Percentiles rank a stretch among this genome's conserved stretches.
phyloP scores from a whole-genome alignment of 2,797 vertebrate genomes.

The Schizopygopsis malacanthus region DNA sequence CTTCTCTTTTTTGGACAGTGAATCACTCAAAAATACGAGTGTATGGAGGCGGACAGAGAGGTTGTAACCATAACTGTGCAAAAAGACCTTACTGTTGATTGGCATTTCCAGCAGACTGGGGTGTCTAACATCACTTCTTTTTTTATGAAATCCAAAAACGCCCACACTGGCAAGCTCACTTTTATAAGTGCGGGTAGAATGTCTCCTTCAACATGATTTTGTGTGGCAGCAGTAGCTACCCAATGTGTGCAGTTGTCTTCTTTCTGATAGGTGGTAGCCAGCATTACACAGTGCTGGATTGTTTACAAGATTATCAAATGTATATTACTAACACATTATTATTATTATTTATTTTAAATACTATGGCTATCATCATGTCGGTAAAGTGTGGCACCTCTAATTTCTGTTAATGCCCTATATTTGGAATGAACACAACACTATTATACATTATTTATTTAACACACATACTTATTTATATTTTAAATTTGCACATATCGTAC shows the following conservation, averaged over 20 bases:
- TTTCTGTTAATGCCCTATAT: background rate
- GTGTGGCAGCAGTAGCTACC: background rate
- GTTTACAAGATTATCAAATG: background rate
- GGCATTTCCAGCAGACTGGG: background rate
- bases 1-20: background rate
- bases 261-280: background rate
- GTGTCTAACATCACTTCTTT: background rate
- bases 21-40: constrained; percentile 5
- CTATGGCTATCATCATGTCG: background rate
- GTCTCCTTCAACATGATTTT: background rate
- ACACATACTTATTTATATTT: too few species aligned
- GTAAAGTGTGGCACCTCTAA: background rate
- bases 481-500: too few species aligned
- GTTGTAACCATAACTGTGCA: background rate
- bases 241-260: background rate
- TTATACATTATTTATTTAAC: too few species aligned
- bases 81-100: background rate
- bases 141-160: background rate
- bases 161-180: background rate
- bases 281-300: background rate
- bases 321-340: background rate
- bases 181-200: background rate
- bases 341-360: background rate
- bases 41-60: background rate
- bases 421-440: background rate